A percentile compares a stretch with the other conserved stretches of the same genome.
phyloP scores from a whole-genome alignment of 2,888 invertebrate species.

The Agonopterix arenella region DNA sequence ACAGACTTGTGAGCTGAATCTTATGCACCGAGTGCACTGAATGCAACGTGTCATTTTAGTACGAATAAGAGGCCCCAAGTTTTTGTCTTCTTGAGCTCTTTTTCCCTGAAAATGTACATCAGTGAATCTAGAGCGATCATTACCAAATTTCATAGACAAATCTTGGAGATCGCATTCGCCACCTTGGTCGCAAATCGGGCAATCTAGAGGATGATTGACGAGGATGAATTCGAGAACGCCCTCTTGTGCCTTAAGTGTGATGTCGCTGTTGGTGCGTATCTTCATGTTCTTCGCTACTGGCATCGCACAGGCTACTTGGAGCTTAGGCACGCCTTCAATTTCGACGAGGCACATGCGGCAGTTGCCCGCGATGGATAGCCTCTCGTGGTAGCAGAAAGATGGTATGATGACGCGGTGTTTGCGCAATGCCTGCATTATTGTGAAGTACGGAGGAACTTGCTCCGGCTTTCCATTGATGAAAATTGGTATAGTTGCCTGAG shows the following conservation, averaged over 20 bases:
- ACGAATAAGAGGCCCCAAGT: constrained; percentile 96
- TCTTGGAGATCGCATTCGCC: constrained; percentile 97
- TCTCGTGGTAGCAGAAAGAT: constrained; percentile 98
- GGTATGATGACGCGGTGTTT: constrained; percentile 78
- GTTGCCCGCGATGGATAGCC: constrained; percentile 98
- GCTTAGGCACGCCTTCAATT: constrained; percentile 96
- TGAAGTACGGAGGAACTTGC: constrained; percentile 93
- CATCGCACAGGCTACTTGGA: constrained; percentile 99
- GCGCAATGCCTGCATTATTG: constrained; percentile 85
- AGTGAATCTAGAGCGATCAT: constrained; percentile 92
- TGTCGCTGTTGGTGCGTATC: constrained; percentile 95
- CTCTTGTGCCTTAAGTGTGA: constrained; percentile 81
- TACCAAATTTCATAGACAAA: constrained; percentile 98
- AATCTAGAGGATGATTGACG: constrained; percentile 98
- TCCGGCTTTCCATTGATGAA: constrained; percentile 97
- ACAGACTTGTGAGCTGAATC: constrained; percentile 98
- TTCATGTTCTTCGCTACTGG: constrained; percentile 98
- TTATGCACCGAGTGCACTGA: constrained; percentile 97
- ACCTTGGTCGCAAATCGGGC: constrained; percentile 99
- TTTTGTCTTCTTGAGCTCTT: constrained; percentile 96
- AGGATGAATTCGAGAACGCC: constrained; percentile 98
- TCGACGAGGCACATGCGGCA: constrained; percentile 99
- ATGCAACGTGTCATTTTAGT: constrained; percentile 99
- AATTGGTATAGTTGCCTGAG: constrained; percentile 47
- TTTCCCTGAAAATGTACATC: constrained; percentile 94